Evolutionary conservation across 2,113 vertebrate species (phyloP), one percentile per base, ranked within the genome.

Genomic region (Bombycilla garrulus): DNA sequence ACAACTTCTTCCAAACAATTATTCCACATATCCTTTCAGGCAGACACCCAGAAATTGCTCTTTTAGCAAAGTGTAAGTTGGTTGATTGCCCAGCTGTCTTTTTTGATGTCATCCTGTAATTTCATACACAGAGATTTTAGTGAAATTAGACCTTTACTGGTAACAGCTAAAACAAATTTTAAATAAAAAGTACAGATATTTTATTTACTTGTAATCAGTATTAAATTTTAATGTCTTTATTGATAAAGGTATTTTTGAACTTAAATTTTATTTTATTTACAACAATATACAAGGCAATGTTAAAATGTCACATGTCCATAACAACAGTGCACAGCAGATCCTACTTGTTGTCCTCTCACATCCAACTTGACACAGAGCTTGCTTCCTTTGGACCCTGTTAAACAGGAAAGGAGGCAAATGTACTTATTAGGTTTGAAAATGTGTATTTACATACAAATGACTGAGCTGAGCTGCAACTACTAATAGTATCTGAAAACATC

Each of bases 311-410:
- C 62, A 86, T 13, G 44, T 91, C 47, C 74, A 65, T 90, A 91
- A 77, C 17, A 91, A 13, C 28, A 90, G 77, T 8, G 38, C 79
- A 92, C 38, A 93, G 86, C 71, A 88, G 81, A 72, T 65, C 62
- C 73, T 64, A 20, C 24, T 40, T 33, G 45, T 42, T 92, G 92
- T 92, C 86, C 86, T 31, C 74, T 97, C 96, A 99, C 98, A 99
- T 99, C 98, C 99, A 99, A 6, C 98, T 95, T 1, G 98, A 97
- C 90, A 97, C 95, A 76, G 97, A 83, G 28, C 97, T 94, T 9
- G 93, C 71, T 85, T 99, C 99, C 95, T 98, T 99, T 61, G 98
- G 98, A 53, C 97, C 97, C 98, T 98, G 96, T 91, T 44, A 64
- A 95, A 91, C 82, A 74, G 62, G 3, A 61, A 78, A 1, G 19